Evolutionary conservation across 1,140 invertebrate genomes (phyloP), one percentile per base, ranked within the genome.

Genomic region (Trichonephila clavipes): DNA sequence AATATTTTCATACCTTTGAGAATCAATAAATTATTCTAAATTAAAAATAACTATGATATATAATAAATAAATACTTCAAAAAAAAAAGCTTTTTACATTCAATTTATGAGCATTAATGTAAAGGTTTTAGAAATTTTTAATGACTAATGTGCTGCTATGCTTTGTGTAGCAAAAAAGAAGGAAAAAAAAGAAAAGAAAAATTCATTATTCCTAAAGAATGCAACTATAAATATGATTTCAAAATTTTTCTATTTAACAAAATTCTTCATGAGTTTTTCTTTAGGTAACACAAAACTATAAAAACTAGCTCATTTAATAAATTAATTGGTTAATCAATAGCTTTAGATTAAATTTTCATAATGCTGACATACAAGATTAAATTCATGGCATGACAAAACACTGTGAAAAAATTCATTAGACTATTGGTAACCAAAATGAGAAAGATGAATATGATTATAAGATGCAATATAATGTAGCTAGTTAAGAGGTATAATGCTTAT

Each of bases 401-500:
- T 69, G 64, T 51, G 66, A 69, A 34, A 40, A 77, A 77, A 77
- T 40, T 77, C 6, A 28, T 18, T 40, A 69, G 21, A 77, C 24
- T 19, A 18, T 34, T 77, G 24, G 16, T 40, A 77, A 40, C 28
- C 72, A 77, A 77, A 77, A 77, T 77, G 72, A 77, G 28, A 16
- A 34, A 34, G 24, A 58, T 83, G 82, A 83, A 83, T 83, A 83
- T 83, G 82, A 83, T 10, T 14, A 83, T 44, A 82, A 44, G 40
- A 82, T 77, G 34, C 44, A 88, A 44, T 64, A 88, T 88, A 88
- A 88, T 88, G 62, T 88, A 85, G 40, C 61, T 88, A 59, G 59
- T 64, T 62, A 66, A 88, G 59, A 88, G 86, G 59, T 88, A 64
- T 88, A 88, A 90, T 90, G 89, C 83, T 92, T 85, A 92, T 92